Evolutionary conservation across 2,113 vertebrate genomes (phyloP).

Genomic region (Eptatretus burgeri): DNA sequence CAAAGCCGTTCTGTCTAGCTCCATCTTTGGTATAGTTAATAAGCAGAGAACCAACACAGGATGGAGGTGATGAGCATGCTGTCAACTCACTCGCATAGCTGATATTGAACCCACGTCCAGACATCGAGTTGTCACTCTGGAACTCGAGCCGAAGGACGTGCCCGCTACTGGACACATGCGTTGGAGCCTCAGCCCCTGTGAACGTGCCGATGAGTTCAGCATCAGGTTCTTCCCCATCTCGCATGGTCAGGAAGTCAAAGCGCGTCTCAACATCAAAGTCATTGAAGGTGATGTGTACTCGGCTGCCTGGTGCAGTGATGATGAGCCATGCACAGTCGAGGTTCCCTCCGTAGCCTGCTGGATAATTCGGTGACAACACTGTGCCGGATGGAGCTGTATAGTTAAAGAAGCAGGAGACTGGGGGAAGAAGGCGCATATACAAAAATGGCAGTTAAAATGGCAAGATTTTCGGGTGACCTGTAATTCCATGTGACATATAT

Average conservation of each 20-base stretch:
- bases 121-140: constrained; percentile 91
- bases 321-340: constrained; percentile 96
- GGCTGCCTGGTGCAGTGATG: constrained; percentile 60
- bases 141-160: constrained; percentile 76
- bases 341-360: constrained; percentile 82
- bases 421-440: too few relatives aligned
- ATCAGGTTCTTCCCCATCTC: constrained; percentile 63
- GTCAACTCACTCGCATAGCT: constrained; percentile 68
- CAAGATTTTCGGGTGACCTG: constrained; percentile 6
- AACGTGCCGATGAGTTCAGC: constrained; percentile 73
- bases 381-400: constrained; percentile 73
- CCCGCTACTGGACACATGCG: constrained; percentile 76
- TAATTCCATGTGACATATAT: not conserved
- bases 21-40: too few relatives aligned
- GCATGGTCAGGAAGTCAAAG: constrained; percentile 83
- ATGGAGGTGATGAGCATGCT: not conserved
- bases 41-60: not conserved
- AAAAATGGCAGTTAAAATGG: too few relatives aligned
- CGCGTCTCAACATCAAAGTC: constrained; percentile 97
- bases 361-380: constrained; percentile 81
- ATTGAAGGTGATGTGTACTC: constrained; percentile 89
- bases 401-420: constrained; percentile 97
- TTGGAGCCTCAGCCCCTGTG: constrained; percentile 53
- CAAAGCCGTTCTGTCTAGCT: too few relatives aligned
- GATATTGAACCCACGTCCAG: constrained; percentile 87